These are phyloP conservation scores for Oceanites oceanicus DNA, from an alignment of 2,113 vertebrate species.

Conservation along the genomic window DNA sequence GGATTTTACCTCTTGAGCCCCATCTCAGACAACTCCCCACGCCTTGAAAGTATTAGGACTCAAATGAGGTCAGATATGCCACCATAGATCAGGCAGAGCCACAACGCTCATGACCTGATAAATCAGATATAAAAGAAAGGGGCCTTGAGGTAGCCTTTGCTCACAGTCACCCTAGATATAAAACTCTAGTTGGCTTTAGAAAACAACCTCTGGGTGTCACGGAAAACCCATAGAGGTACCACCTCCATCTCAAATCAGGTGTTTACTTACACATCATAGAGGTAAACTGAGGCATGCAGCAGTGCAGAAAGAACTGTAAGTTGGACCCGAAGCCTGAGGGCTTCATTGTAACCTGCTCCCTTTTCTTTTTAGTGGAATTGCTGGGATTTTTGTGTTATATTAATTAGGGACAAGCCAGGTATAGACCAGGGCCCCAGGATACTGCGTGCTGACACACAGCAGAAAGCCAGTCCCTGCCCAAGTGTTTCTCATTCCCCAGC, in stretches of 20 bases:
- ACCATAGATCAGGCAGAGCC: not conserved
- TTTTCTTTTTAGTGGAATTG: not conserved
- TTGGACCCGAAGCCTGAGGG: accelerated
- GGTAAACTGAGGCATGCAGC: not conserved
- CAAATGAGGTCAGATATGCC: not conserved
- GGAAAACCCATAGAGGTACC: not conserved
- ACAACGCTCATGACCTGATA: not conserved
- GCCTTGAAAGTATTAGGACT: not conserved
- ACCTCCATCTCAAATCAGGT: not conserved
- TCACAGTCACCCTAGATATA: not conserved
- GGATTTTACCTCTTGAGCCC: not conserved
- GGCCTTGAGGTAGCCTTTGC: not conserved
- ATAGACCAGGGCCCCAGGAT: accelerated
- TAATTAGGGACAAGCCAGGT: not conserved
- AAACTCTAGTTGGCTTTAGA: not conserved
- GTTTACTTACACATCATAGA: not conserved
- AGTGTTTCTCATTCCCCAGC: not conserved
- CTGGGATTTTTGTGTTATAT: not conserved
- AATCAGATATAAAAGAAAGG: not conserved
- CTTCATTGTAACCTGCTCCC: not conserved
- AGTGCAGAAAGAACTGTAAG: not conserved
- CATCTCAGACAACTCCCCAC: not conserved
- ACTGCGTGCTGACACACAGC: not conserved
- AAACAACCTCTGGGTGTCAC: not conserved
- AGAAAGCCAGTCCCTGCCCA: not conserved